These are phyloP conservation scores for Danionella cerebrum DNA, from an alignment of 2,113 vertebrate species.

Conservation along the genomic window DNA sequence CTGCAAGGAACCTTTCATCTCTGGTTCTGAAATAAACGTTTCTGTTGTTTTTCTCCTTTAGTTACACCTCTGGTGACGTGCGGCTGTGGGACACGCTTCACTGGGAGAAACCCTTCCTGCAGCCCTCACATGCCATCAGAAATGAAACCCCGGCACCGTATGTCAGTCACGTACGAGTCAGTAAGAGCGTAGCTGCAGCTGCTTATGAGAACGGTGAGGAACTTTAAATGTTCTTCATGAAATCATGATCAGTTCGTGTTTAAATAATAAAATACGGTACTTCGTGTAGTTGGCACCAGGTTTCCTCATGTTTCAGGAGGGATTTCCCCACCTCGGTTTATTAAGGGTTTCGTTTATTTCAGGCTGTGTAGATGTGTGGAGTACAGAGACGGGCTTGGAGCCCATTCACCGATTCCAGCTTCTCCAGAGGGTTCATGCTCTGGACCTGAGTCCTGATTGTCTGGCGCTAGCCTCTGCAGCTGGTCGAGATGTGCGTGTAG, in stretches of 20 bases:
- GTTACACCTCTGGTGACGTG: slow-evolving; percentile 90
- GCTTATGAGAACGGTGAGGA: slow-evolving; percentile 84
- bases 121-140: slow-evolving; percentile 50
- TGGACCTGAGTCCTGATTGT: slow-evolving; percentile 68
- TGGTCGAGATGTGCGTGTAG: slow-evolving; percentile 71
- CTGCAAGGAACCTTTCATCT: neutral
- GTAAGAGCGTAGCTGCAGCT: slow-evolving; percentile 77
- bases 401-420: slow-evolving; percentile 80
- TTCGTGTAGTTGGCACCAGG: too few relatives aligned
- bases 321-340: too few relatives aligned
- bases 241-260: too few relatives aligned
- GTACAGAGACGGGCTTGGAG: slow-evolving; percentile 68
- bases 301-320: too few relatives aligned
- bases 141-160: slow-evolving; percentile 66
- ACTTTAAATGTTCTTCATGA: too few relatives aligned
- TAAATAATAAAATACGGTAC: too few relatives aligned
- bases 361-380: slow-evolving; percentile 90
- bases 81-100: slow-evolving; percentile 88
- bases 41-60: slow-evolving; percentile 46
- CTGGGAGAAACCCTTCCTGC: slow-evolving; percentile 83
- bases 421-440: slow-evolving; percentile 67
- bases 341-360: neutral
- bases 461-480: slow-evolving; percentile 67
- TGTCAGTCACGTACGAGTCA: slow-evolving; percentile 81
- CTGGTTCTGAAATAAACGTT: neutral